phyloP scores from a whole-genome alignment of 2,888 invertebrate genomes.

The Ethmia dodecea region DNA sequence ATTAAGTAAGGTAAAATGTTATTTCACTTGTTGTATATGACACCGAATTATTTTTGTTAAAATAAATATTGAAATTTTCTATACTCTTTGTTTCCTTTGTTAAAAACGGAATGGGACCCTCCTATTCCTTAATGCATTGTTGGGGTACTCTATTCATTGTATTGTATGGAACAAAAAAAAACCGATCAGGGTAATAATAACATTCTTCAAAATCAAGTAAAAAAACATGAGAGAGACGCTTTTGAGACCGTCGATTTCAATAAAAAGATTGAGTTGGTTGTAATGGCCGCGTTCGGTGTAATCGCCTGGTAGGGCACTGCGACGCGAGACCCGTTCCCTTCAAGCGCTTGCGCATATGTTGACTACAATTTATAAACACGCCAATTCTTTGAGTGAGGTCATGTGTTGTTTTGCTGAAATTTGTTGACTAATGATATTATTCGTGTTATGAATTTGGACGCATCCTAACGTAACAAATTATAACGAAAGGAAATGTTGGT shows the following conservation, averaged over 20 bases:
- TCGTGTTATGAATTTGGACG: slow-evolving; percentile 1
- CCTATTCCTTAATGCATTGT: too few relatives aligned
- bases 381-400: background rate
- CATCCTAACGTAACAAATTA: background rate
- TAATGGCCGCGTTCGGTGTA: too few relatives aligned
- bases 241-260: too few relatives aligned
- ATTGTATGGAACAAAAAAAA: too few relatives aligned
- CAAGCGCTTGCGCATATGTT: background rate
- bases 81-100: background rate
- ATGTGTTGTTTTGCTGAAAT: too few relatives aligned
- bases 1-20: slow-evolving; percentile 1
- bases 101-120: too few relatives aligned
- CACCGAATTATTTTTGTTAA: slow-evolving; percentile 8
- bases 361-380: background rate
- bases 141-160: too few relatives aligned
- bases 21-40: slow-evolving; percentile 9
- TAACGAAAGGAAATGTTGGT: slow-evolving; percentile 29
- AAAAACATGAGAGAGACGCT: too few relatives aligned
- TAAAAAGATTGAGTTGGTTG: too few relatives aligned
- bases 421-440: background rate
- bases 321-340: background rate
- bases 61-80: slow-evolving; percentile 4
- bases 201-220: too few relatives aligned
- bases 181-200: too few relatives aligned
- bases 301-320: too few relatives aligned